Evolutionary conservation across 2,888 invertebrate species (phyloP).

Genomic region (Drosophila austrosaltans): DNA sequence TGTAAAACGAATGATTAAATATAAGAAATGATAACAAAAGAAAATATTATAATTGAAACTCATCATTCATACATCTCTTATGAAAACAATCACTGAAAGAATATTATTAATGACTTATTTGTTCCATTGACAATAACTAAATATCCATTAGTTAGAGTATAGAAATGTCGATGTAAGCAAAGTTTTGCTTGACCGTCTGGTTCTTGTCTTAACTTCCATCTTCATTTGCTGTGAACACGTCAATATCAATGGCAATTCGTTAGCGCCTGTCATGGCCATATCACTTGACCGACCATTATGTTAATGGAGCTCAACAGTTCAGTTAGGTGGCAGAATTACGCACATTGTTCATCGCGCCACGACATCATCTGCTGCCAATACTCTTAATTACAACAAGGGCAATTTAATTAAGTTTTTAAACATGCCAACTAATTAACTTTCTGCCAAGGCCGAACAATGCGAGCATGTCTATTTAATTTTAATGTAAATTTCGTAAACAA

Average conservation of each 20-base stretch:
- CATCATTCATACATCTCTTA: no score
- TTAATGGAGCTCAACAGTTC: slow-evolving; percentile 56
- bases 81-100: no score
- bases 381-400: slow-evolving; percentile 52
- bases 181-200: background rate
- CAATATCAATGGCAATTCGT: slow-evolving; percentile 26
- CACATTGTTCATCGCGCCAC: slow-evolving; percentile 27
- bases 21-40: no score
- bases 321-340: slow-evolving; percentile 37
- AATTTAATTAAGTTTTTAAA: slow-evolving; percentile 70
- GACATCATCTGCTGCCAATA: slow-evolving; percentile 50
- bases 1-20: no score
- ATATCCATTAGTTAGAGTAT: no score
- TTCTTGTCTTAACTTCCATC: slow-evolving; percentile 19
- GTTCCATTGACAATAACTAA: no score
- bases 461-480: background rate
- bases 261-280: slow-evolving; percentile 37
- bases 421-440: slow-evolving; percentile 63
- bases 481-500: background rate
- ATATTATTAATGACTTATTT: no score
- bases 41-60: no score
- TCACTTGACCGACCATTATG: slow-evolving; percentile 34
- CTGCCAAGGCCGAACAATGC: slow-evolving; percentile 25
- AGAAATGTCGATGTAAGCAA: no score
- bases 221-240: slow-evolving; percentile 44